phyloP scores from a whole-genome alignment of 2,888 invertebrate genomes.

The Electrophaes corylata region DNA sequence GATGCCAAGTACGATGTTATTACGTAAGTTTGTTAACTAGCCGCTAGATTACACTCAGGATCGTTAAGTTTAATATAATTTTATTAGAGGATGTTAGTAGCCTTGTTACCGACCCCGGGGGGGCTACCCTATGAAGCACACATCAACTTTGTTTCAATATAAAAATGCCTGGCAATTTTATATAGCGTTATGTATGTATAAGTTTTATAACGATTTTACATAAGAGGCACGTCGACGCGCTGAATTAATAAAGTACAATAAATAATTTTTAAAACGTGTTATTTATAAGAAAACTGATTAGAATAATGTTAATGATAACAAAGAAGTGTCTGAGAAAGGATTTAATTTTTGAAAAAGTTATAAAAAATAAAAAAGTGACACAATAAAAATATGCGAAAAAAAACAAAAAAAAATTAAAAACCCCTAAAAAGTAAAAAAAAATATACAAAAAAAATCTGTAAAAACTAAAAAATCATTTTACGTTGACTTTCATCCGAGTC shows the following conservation, averaged over 20 bases:
- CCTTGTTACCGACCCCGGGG: slow-evolving; percentile 21
- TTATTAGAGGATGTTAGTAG: slow-evolving; percentile 18
- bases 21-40: slow-evolving; percentile 32
- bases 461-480: slow-evolving; percentile 63
- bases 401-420: slow-evolving; percentile 49
- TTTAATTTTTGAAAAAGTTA: slow-evolving; percentile 70
- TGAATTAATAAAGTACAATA: slow-evolving; percentile 78
- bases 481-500: slow-evolving; percentile 56
- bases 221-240: slow-evolving; percentile 71
- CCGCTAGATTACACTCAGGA: slow-evolving; percentile 33
- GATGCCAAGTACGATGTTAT: slow-evolving; percentile 35
- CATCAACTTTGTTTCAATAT: slow-evolving; percentile 19
- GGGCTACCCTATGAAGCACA: slow-evolving; percentile 25
- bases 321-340: slow-evolving; percentile 73
- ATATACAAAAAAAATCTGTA: slow-evolving; percentile 49
- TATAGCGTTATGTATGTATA: slow-evolving; percentile 58
- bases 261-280: slow-evolving; percentile 73
- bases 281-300: slow-evolving; percentile 77
- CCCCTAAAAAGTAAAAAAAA: slow-evolving; percentile 51
- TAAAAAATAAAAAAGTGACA: slow-evolving; percentile 60
- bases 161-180: slow-evolving; percentile 39
- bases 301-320: slow-evolving; percentile 49
- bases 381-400: slow-evolving; percentile 52
- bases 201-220: slow-evolving; percentile 80
- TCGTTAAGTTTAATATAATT: slow-evolving; percentile 33